These are phyloP conservation scores for Trichonephila clavipes DNA, from an alignment of 1,140 invertebrate species.

Conservation along the genomic window DNA sequence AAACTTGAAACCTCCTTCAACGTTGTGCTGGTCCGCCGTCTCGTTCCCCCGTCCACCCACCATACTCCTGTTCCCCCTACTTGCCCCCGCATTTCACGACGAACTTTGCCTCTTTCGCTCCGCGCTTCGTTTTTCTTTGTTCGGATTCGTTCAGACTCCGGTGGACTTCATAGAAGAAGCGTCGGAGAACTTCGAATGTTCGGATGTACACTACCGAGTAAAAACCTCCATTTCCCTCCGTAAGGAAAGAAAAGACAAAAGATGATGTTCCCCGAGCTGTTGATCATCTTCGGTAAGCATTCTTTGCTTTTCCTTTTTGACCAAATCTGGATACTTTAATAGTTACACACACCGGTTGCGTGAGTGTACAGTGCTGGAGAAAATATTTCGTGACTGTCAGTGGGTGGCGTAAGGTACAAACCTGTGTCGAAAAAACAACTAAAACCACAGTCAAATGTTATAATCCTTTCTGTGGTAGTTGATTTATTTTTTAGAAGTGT, in stretches of 20 bases:
- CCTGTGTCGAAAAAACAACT: conserved; percentile 19
- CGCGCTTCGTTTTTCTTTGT: conserved; percentile 50
- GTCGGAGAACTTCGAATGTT: neutral
- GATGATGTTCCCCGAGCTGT: neutral
- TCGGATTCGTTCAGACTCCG: neutral
- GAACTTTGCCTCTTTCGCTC: conserved; percentile 48
- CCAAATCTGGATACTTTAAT: neutral
- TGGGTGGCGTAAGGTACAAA: conserved; percentile 20
- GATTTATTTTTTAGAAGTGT: neutral
- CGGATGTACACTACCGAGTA: neutral
- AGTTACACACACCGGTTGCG: neutral
- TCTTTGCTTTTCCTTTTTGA: neutral
- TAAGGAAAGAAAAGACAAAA: neutral
- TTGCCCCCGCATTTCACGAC: conserved; percentile 52
- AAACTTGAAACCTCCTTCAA: conserved; percentile 46
- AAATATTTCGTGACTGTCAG: neutral
- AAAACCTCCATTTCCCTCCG: neutral
- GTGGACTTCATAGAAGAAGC: neutral
- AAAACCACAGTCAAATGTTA: neutral
- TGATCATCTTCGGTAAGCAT: conserved; percentile 34
- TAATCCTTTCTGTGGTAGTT: neutral
- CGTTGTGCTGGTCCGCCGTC: conserved; percentile 30
- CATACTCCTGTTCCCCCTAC: neutral
- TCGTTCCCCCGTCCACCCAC: conserved; percentile 39
- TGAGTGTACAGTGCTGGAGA: neutral